Evolutionary conservation across 2,888 invertebrate genomes (phyloP).

Genomic region (Nematopogon swammerdamellus): DNA sequence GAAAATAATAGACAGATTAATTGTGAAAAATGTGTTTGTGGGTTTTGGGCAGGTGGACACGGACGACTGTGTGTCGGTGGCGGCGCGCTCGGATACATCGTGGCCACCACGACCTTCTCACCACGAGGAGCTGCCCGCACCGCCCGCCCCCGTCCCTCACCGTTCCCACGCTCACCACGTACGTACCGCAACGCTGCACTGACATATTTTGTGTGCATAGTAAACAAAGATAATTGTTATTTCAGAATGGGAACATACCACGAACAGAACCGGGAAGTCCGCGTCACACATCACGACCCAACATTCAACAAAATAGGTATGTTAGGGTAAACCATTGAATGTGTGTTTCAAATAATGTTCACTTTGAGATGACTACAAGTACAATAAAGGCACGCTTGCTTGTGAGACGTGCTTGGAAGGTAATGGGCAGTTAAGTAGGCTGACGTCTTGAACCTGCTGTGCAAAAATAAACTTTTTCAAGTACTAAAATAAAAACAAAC

Average conservation of each 20-base stretch:
- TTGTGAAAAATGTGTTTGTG: too few relatives aligned
- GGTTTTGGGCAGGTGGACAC: constrained; percentile 54
- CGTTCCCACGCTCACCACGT: background rate
- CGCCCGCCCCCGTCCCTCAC: constrained; percentile 15
- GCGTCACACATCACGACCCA: constrained; percentile 28
- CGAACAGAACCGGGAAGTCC: constrained; percentile 34
- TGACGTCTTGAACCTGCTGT: too few relatives aligned
- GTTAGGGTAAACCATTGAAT: background rate
- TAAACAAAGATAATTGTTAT: constrained; percentile 5
- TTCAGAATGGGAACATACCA: constrained; percentile 30
- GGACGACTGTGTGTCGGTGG: constrained; percentile 63
- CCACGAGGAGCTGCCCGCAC: constrained; percentile 26
- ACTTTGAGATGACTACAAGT: too few relatives aligned
- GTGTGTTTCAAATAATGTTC: too few relatives aligned
- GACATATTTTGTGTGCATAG: too few relatives aligned
- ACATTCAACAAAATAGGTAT: constrained; percentile 28
- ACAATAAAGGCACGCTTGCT: too few relatives aligned
- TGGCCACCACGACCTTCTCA: constrained; percentile 53
- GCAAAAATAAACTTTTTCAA: too few relatives aligned
- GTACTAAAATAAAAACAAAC: too few relatives aligned
- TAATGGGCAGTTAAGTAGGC: too few relatives aligned
- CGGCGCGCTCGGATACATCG: constrained; percentile 72
- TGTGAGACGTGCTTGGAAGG: too few relatives aligned
- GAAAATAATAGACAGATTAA: too few relatives aligned
- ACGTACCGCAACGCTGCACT: background rate